Evolutionary conservation across 2,888 invertebrate genomes (phyloP).

Genomic region (Stenolophus ochropezus): DNA sequence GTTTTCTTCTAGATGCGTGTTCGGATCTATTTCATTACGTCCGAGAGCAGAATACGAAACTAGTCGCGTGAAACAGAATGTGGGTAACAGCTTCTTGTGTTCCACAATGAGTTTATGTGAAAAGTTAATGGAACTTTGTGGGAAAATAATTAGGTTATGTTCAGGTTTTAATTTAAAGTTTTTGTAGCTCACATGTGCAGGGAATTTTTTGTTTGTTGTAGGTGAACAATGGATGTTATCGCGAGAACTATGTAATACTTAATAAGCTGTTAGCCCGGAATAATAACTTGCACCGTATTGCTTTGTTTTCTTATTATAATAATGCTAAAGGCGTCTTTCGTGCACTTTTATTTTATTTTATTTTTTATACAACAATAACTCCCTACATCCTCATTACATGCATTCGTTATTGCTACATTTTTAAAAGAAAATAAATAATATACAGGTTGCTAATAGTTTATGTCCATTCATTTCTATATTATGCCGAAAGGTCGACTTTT

Average conservation of each 20-base stretch:
- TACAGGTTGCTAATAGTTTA: too few relatives aligned
- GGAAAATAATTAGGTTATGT: slow-evolving; percentile 42
- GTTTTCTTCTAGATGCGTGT: slow-evolving; percentile 52
- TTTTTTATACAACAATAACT: background rate
- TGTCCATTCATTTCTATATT: too few relatives aligned
- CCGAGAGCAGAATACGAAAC: slow-evolving; percentile 41
- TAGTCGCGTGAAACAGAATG: slow-evolving; percentile 42
- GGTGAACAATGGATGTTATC: slow-evolving; percentile 4
- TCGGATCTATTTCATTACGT: slow-evolving; percentile 49
- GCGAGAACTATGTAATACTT: slow-evolving; percentile 4
- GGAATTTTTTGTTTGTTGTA: slow-evolving; percentile 18
- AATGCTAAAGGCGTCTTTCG: background rate
- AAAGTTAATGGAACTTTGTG: slow-evolving; percentile 44
- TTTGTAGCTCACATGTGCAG: slow-evolving; percentile 14
- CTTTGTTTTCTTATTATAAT: background rate
- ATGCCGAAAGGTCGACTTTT: too few relatives aligned
- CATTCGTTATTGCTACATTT: too few relatives aligned
- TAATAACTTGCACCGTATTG: slow-evolving; percentile 1
- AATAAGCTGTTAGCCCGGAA: slow-evolving; percentile 12
- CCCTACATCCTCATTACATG: too few relatives aligned
- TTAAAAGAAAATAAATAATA: too few relatives aligned
- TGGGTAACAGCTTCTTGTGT: slow-evolving; percentile 37
- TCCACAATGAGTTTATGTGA: slow-evolving; percentile 38
- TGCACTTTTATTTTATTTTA: background rate
- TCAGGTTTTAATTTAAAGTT: slow-evolving; percentile 40